phyloP scores from a whole-genome alignment of 2,113 vertebrate genomes.

The Zosterops japonicus region DNA sequence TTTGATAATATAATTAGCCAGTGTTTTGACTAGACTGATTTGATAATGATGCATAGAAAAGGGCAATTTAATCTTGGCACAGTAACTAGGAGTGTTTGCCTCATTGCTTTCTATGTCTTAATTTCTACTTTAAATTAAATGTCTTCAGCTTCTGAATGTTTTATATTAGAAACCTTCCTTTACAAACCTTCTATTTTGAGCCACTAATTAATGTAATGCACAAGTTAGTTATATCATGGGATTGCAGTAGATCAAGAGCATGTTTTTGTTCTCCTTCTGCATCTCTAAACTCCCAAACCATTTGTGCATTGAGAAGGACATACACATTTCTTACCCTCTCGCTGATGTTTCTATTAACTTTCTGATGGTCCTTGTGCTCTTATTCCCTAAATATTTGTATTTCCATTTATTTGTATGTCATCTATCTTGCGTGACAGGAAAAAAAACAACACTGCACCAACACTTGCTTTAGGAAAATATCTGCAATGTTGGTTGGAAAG shows the following conservation, averaged over 20 bases:
- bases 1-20: conserved; percentile 65
- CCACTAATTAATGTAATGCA: conserved; percentile 39
- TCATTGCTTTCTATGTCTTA: conserved; percentile 64
- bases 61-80: conserved; percentile 69
- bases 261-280: conserved; percentile 20
- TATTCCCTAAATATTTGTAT: conserved; percentile 18
- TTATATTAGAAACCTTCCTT: conserved; percentile 44
- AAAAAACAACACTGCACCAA: not conserved
- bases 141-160: conserved; percentile 42
- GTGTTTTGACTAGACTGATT: conserved; percentile 72
- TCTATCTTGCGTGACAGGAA: not conserved
- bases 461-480: not conserved
- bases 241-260: conserved; percentile 3
- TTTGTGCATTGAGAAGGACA: not conserved
- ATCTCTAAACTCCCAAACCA: not conserved
- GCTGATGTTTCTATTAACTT: conserved; percentile 20
- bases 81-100: conserved; percentile 41
- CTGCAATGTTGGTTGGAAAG: not conserved
- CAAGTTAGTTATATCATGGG: conserved; percentile 19
- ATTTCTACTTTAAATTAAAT: conserved; percentile 65
- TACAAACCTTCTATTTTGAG: conserved; percentile 37
- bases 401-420: not conserved
- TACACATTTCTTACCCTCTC: not conserved
- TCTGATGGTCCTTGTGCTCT: not conserved
- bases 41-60: conserved; percentile 68